These are phyloP conservation scores for Myotis davidii DNA, from an alignment of 2,113 vertebrate species.

Conservation along the genomic window DNA sequence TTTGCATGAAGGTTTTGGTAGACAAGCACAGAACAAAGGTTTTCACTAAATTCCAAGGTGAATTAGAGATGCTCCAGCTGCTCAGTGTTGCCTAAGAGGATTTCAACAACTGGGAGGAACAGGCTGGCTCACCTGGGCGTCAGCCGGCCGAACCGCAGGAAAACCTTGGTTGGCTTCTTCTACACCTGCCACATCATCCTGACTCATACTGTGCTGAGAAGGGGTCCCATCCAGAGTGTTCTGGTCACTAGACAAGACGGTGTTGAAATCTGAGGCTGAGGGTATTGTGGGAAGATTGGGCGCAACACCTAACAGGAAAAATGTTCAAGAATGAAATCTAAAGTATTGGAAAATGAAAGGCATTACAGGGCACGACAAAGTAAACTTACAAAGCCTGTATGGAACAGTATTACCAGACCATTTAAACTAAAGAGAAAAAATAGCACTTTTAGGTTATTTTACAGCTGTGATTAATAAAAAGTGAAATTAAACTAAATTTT, in stretches of 20 bases:
- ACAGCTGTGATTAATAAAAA: neutral
- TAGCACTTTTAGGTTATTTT: neutral
- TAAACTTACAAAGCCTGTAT: neutral
- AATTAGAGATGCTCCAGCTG: neutral
- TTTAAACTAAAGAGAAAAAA: neutral
- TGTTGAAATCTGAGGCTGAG: slow-evolving; percentile 98
- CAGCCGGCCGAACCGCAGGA: slow-evolving; percentile 97
- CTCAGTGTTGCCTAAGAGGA: neutral
- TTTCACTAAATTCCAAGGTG: neutral
- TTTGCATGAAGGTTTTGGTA: neutral
- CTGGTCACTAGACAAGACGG: slow-evolving; percentile 96
- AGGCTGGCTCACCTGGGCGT: slow-evolving; percentile 91
- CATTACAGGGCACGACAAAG: neutral
- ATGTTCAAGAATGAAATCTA: slow-evolving; percentile 45
- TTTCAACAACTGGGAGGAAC: neutral
- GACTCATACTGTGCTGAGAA: slow-evolving; percentile 97
- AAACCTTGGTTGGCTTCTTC: slow-evolving; percentile 96
- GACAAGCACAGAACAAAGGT: neutral
- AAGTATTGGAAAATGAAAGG: slow-evolving; percentile 16
- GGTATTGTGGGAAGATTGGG: slow-evolving; percentile 97
- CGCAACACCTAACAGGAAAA: slow-evolving; percentile 86
- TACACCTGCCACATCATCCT: slow-evolving; percentile 94
- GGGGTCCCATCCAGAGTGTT: slow-evolving; percentile 97
- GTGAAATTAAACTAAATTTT: slow-evolving; percentile 31
- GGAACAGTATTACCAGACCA: neutral